These are phyloP conservation scores for Heliconius himera DNA, from an alignment of 1,140 invertebrate species.

Conservation along the genomic window DNA sequence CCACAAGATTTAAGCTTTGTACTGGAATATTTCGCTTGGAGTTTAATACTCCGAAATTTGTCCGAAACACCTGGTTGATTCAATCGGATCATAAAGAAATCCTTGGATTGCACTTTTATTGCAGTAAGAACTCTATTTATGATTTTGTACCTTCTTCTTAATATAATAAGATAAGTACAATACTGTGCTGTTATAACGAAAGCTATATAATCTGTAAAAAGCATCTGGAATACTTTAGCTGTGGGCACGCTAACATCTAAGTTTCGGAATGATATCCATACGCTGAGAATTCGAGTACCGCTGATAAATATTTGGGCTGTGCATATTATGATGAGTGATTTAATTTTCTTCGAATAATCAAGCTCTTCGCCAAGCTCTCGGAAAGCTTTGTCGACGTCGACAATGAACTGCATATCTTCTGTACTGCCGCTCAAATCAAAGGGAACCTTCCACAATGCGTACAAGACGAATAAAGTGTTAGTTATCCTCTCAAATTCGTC, in stretches of 20 bases:
- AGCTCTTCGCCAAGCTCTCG: constrained; percentile 45
- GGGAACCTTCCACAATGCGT: constrained; percentile 59
- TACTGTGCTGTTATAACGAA: constrained; percentile 50
- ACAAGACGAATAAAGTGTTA: constrained; percentile 47
- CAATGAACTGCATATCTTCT: constrained; percentile 44
- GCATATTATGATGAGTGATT: constrained; percentile 35
- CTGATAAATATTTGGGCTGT: constrained; percentile 42
- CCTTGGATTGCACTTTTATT: constrained; percentile 45
- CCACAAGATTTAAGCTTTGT: constrained; percentile 58
- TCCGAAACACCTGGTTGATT: constrained; percentile 35
- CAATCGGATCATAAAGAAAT: constrained; percentile 47
- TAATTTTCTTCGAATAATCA: constrained; percentile 43
- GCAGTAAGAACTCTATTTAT: constrained; percentile 53
- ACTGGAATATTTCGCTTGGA: constrained; percentile 52
- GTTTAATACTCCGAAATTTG: constrained; percentile 27
- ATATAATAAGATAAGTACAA: constrained; percentile 47
- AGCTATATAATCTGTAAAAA: constrained; percentile 48
- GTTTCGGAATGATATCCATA: constrained; percentile 46
- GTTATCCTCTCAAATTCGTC: constrained; percentile 56
- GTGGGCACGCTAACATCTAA: constrained; percentile 41
- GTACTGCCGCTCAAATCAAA: constrained; percentile 47
- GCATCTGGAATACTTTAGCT: constrained; percentile 52
- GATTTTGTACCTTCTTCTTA: constrained; percentile 48
- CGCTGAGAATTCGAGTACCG: constrained; percentile 43
- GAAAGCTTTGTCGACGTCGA: constrained; percentile 52